Evolutionary conservation across 2,113 vertebrate species (phyloP).

Genomic region (Pyxicephalus adspersus): DNA sequence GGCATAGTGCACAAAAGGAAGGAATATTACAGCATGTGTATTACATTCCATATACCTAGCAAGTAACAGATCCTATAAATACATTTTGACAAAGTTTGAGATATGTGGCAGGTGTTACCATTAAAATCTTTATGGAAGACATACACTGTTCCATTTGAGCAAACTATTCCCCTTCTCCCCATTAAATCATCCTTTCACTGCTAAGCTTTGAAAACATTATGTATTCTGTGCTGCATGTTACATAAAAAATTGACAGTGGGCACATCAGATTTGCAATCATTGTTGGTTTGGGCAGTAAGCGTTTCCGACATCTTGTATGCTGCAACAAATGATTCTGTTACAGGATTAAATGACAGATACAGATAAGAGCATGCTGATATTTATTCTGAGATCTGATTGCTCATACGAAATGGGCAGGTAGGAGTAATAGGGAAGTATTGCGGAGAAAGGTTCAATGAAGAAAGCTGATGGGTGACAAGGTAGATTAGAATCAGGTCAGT

Average conservation of each 20-base stretch:
- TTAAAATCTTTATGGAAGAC: too few relatives aligned
- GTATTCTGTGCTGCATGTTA: not conserved
- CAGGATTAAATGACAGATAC: not conserved
- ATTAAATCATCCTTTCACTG: too few relatives aligned
- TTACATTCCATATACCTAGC: too few relatives aligned
- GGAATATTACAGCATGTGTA: too few relatives aligned
- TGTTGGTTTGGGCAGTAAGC: not conserved
- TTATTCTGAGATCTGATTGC: slow-evolving; percentile 5
- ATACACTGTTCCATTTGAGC: too few relatives aligned
- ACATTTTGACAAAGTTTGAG: too few relatives aligned
- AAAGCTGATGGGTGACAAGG: slow-evolving; percentile 4
- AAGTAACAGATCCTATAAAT: too few relatives aligned
- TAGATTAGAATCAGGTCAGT: slow-evolving; percentile 18
- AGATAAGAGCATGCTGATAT: slow-evolving; percentile 3
- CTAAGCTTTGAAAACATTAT: too few relatives aligned
- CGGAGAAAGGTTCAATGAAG: not conserved
- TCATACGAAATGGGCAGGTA: slow-evolving; percentile 7
- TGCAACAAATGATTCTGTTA: not conserved
- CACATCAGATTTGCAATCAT: not conserved
- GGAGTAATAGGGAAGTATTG: not conserved
- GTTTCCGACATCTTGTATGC: not conserved
- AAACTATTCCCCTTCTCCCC: too few relatives aligned
- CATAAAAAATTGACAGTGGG: not conserved
- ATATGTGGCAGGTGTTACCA: too few relatives aligned
- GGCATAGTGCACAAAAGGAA: too few relatives aligned